Conservation (phyloP, 2,888 invertebrate genomes). For the Therioaphis trifolii region DNA sequence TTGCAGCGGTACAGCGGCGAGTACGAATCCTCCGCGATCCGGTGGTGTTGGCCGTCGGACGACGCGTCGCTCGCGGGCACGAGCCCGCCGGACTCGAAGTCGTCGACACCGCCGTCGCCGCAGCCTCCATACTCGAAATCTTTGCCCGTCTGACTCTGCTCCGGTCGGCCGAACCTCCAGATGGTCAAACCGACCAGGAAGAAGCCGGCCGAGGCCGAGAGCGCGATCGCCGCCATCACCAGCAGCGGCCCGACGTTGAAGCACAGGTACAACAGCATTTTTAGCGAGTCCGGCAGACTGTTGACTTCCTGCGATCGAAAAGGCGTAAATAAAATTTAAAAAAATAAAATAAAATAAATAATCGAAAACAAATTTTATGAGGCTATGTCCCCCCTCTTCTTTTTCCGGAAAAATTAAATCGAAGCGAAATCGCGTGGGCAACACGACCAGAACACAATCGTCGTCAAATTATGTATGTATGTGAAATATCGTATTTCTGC, state of each 20-base stretch:
- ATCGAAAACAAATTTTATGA: too few species aligned
- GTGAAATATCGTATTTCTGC: too few species aligned
- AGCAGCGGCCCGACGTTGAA: slow-evolving; percentile 66
- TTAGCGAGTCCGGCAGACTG: slow-evolving; percentile 64
- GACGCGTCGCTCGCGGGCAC: background rate
- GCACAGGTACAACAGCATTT: slow-evolving; percentile 66
- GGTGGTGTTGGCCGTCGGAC: background rate
- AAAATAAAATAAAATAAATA: too few species aligned
- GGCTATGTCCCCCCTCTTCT: too few species aligned
- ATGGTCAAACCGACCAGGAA: slow-evolving; percentile 68
- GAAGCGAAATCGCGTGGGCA: too few species aligned
- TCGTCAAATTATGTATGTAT: too few species aligned
- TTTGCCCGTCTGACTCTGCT: background rate
- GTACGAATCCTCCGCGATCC: slow-evolving; percentile 4
- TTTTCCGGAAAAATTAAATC: too few species aligned
- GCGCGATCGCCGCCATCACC: slow-evolving; percentile 67
- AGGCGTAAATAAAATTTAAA: too few species aligned
- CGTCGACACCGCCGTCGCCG: too few species aligned
- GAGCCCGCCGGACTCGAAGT: slow-evolving; percentile 18
- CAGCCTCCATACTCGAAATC: background rate
- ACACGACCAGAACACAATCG: too few species aligned
- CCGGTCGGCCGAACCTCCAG: slow-evolving; percentile 65
- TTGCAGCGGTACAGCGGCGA: slow-evolving; percentile 8
- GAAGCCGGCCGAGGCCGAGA: slow-evolving; percentile 67
- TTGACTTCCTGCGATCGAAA: slow-evolving; percentile 64